Evolutionary conservation across 35 echinoderm and acorn worm species (phyloP).

Genomic region (Hemicentrotus pulcherrimus): DNA sequence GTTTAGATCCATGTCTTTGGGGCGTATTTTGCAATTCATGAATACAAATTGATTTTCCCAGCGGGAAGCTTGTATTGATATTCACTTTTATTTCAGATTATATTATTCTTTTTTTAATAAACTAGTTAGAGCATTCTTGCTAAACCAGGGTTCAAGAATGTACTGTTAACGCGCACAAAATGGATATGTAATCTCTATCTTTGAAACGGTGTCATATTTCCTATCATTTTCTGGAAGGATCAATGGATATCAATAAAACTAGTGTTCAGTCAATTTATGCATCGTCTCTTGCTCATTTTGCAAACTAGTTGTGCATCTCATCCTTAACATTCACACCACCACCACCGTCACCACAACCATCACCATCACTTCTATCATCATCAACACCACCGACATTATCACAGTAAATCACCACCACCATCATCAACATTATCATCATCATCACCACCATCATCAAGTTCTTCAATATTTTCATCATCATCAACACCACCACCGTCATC

Average conservation of each 20-base stretch:
- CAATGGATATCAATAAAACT: too few species aligned
- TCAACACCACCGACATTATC: background rate
- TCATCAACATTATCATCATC: background rate
- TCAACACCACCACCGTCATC: background rate
- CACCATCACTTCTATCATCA: background rate
- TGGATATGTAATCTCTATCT: too few species aligned
- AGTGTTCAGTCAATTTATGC: too few species aligned
- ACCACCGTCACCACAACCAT: background rate
- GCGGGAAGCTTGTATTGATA: background rate
- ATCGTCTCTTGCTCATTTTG: too few species aligned
- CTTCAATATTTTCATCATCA: background rate
- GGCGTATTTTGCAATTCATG: slow-evolving; percentile 1
- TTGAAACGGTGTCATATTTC: too few species aligned
- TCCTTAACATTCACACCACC: too few species aligned
- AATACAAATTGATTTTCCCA: background rate
- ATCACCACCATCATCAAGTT: background rate
- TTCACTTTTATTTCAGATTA: background rate
- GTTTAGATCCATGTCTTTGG: background rate
- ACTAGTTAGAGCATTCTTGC: too few species aligned
- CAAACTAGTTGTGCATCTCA: too few species aligned
- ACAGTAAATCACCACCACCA: background rate
- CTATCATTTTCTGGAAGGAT: too few species aligned
- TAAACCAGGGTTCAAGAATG: too few species aligned
- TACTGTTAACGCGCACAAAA: too few species aligned
- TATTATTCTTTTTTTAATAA: background rate